A percentile compares a stretch with the other conserved stretches of the same genome.
These are phyloP conservation scores for Rousettus madagascariensis DNA, from an alignment of 2,797 vertebrate genomes.

Conservation along the genomic window DNA sequence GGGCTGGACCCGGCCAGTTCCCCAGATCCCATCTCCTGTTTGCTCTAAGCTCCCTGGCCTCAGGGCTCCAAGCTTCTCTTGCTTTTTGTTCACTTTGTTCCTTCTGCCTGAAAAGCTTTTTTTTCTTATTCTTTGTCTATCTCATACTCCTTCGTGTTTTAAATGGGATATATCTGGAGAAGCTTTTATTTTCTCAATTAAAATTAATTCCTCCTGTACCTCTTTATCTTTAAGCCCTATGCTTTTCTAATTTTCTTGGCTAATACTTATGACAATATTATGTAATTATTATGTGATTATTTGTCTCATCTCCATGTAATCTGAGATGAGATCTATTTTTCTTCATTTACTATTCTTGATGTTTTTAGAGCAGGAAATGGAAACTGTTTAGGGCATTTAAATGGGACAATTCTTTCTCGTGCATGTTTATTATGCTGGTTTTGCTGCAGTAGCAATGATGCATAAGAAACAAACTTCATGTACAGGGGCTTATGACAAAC, in stretches of 20 bases:
- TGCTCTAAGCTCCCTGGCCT: background rate
- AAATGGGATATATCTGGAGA: background rate
- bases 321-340: background rate
- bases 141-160: background rate
- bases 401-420: background rate
- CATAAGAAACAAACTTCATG: background rate
- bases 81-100: background rate
- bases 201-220: background rate
- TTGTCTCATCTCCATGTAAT: background rate
- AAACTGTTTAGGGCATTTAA: background rate
- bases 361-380: background rate
- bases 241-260: background rate
- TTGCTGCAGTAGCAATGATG: background rate
- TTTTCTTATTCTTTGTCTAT: background rate
- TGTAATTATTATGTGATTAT: background rate
- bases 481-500: background rate
- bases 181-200: background rate
- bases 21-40: background rate
- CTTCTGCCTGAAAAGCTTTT: background rate
- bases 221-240: background rate
- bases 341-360: background rate
- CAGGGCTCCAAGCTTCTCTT: background rate
- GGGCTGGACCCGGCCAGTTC: accelerated
- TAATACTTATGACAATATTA: background rate
- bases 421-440: background rate